Evolutionary conservation across 2,797 vertebrate species (phyloP).

Genomic region (Cercopithecus mitis): DNA sequence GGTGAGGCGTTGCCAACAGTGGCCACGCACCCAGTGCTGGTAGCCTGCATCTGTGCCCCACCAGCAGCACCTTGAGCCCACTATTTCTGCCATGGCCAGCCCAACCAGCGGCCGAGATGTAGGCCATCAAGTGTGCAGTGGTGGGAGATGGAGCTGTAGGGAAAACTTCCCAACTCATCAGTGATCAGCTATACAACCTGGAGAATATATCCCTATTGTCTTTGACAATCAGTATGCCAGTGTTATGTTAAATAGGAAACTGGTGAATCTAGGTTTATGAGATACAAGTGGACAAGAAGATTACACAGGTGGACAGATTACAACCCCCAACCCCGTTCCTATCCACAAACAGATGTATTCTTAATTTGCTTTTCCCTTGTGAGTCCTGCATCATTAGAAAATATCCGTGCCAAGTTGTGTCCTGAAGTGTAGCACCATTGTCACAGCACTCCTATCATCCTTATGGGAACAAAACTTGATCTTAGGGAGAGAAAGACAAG

Average conservation of each 20-base stretch:
- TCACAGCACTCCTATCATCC: slow-evolving; percentile 97
- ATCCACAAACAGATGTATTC: slow-evolving; percentile 90
- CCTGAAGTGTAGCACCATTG: slow-evolving; percentile 98
- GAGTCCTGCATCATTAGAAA: slow-evolving; percentile 99
- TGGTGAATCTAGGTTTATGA: neutral
- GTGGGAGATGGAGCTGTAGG: neutral
- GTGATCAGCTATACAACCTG: neutral
- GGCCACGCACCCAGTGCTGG: too few species aligned
- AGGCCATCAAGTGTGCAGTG: neutral
- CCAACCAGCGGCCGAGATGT: neutral
- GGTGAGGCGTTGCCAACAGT: neutral
- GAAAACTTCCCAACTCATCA: neutral
- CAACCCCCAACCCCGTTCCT: neutral
- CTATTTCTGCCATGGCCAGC: too few species aligned
- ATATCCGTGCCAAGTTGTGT: slow-evolving; percentile 98
- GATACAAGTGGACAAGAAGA: neutral
- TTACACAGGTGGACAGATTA: neutral
- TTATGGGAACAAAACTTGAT: slow-evolving; percentile 98
- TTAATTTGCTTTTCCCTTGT: slow-evolving; percentile 96
- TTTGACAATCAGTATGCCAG: neutral
- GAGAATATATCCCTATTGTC: neutral
- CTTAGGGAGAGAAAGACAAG: slow-evolving; percentile 98
- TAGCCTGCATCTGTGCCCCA: neutral
- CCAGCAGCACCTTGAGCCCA: neutral
- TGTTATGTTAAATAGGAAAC: neutral